Conservation (phyloP, 2,113 vertebrate genomes). For the Asarcornis scutulata region DNA sequence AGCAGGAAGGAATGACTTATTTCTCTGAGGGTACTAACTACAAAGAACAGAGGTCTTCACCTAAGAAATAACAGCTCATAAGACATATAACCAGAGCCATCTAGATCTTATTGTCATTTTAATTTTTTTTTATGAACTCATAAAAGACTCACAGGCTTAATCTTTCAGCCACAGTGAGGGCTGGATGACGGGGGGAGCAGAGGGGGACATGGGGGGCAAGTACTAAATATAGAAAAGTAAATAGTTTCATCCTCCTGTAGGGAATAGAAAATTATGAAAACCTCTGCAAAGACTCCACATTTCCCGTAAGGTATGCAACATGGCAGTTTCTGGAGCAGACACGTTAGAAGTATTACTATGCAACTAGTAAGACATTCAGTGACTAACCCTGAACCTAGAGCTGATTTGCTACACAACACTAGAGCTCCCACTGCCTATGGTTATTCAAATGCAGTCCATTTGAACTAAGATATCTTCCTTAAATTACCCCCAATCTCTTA, state of each 20-base stretch:
- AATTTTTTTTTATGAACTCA: neutral
- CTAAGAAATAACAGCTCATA: neutral
- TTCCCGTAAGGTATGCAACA: neutral
- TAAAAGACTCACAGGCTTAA: neutral
- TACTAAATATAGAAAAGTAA: neutral
- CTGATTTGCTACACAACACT: neutral
- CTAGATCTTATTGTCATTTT: neutral
- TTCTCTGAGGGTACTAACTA: neutral
- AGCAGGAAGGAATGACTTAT: neutral
- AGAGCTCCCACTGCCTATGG: neutral
- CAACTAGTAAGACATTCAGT: neutral
- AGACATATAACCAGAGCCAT: neutral
- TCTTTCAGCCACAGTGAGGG: neutral
- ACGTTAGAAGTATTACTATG: neutral
- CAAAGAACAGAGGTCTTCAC: neutral
- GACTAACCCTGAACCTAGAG: neutral
- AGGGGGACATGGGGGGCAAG: no score
- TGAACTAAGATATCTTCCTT: neutral
- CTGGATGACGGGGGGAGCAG: neutral
- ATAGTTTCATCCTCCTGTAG: neutral
- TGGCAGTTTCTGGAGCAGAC: neutral
- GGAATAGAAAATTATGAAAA: neutral
- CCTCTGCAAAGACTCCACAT: neutral
- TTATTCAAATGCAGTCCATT: neutral
- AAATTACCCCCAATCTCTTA: neutral